Base-by-base conservation (phyloP, 1,140 invertebrate genomes). In the Steinernema khuongi region DNA sequence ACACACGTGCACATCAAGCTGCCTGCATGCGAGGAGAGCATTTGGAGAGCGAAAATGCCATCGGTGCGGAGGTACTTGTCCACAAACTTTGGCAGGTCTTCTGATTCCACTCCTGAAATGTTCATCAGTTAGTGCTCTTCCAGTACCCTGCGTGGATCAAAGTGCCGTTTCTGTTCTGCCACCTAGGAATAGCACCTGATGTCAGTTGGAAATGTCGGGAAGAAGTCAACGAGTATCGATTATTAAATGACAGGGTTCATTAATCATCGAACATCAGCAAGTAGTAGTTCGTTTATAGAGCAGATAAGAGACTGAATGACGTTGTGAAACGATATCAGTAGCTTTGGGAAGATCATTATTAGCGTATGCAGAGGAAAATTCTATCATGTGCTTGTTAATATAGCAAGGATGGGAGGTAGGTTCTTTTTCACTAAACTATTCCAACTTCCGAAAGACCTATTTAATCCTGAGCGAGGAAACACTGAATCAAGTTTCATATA, bases 31-130 rank as follows among this genome's bases (percentile, higher is more conserved):
- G 78, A 74, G 29, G 83, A 81, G 7, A 84, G 72, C 82, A 84
- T 85, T 74, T 83, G 82, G 4, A 86, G 68, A 1, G 86, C 29
- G 43, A 86, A 85, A 0, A 86, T 72, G 17, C 79, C 82, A 72
- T 84, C 82, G 17, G 82, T 79, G 70, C 82, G 74, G 1, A 84
- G 70, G 72, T 81, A 85, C 67, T 84, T 78, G 32, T 84, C 77
- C 1, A 81, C 77, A 74, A 84, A 84, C 28, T 79, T 50, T 41
- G 41, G 30, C 14, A 84, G 28, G 18, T 75, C 30, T 60, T 74
- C 36, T 4, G 33, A 44, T 22, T 75, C 50, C 11, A 43, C 17
- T 4, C 30, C 70, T 32, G 18, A 36, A 69, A 29, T 7, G 18
- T 69, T 4, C 26, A 22, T n/a, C 18, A 17, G 19, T 68, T 4